Evolutionary conservation across 2,797 vertebrate species (phyloP).

Genomic region (Gadopsis marmoratus): DNA sequence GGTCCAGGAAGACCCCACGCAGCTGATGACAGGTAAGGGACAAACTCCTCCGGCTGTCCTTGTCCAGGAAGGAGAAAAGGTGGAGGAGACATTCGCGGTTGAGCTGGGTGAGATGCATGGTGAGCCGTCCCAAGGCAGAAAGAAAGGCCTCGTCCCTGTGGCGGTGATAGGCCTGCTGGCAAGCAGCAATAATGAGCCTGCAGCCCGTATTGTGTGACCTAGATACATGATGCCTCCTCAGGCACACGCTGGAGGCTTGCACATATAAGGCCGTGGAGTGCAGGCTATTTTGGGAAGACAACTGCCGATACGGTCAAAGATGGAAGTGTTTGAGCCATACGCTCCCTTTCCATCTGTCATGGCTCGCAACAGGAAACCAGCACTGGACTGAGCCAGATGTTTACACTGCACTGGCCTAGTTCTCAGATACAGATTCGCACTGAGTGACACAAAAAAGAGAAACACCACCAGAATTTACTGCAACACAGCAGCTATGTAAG

Average conservation of each 20-base stretch:
- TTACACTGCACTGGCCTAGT: slow-evolving; percentile 72
- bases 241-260: slow-evolving; percentile 79
- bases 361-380: slow-evolving; percentile 73
- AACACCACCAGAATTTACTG: slow-evolving; percentile 6
- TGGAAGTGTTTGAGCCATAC: slow-evolving; percentile 74
- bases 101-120: slow-evolving; percentile 91
- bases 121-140: slow-evolving; percentile 27
- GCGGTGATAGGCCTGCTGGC: slow-evolving; percentile 65
- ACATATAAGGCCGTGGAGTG: slow-evolving; percentile 93
- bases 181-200: slow-evolving; percentile 66
- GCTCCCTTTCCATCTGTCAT: slow-evolving; percentile 82
- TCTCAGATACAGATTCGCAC: slow-evolving; percentile 61
- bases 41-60: slow-evolving; percentile 88
- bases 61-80: slow-evolving; percentile 96
- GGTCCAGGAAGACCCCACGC: slow-evolving; percentile 89
- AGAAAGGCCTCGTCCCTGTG: slow-evolving; percentile 58
- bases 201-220: slow-evolving; percentile 69
- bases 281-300: slow-evolving; percentile 92
- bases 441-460: slow-evolving; percentile 7
- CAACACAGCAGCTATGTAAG: neutral
- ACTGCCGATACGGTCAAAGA: slow-evolving; percentile 84
- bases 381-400: slow-evolving; percentile 77
- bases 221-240: slow-evolving; percentile 83
- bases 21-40: slow-evolving; percentile 88
- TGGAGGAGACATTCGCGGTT: slow-evolving; percentile 93